Evolutionary conservation across 1,140 invertebrate species (phyloP).

Genomic region (Portunus trituberculatus): DNA sequence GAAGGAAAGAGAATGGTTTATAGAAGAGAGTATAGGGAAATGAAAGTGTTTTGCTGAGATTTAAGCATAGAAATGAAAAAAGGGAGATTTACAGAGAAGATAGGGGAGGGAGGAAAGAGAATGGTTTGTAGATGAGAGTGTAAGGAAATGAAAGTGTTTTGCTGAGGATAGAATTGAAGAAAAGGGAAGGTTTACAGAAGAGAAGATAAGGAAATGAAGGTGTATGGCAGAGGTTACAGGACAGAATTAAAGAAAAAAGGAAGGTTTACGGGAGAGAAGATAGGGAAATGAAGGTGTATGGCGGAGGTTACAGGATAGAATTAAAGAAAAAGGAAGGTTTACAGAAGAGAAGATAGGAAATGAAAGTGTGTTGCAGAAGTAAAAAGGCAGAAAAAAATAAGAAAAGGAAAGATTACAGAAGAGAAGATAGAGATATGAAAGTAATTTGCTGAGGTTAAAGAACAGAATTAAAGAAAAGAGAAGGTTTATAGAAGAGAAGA

Average conservation of each 20-base stretch:
- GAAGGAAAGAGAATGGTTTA: not conserved
- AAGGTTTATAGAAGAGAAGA: not conserved
- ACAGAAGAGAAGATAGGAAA: not conserved
- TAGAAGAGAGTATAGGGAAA: not conserved
- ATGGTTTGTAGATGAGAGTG: not conserved
- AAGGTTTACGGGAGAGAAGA: not conserved
- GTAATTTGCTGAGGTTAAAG: no score
- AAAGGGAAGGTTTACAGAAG: not conserved
- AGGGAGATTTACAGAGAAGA: not conserved
- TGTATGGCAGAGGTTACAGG: not conserved
- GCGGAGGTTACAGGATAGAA: no score
- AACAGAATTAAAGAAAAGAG: no score
- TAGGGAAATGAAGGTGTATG: not conserved
- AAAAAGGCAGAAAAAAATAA: no score
- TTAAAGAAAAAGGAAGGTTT: no score
- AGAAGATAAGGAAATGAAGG: not conserved
- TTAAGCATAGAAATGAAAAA: no score
- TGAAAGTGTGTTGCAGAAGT: no score
- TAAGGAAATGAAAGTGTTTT: not conserved
- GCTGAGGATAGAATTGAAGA: not conserved
- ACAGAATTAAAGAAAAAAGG: not conserved
- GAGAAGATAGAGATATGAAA: not conserved
- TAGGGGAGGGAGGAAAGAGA: not conserved
- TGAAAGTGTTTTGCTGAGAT: not conserved
- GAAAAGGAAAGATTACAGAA: no score